A percentile compares a stretch with the other conserved stretches of the same genome.
phyloP scores from a whole-genome alignment of 37 sponge, comb jelly and placozoan genomes.

The Eunapius fragilis region DNA sequence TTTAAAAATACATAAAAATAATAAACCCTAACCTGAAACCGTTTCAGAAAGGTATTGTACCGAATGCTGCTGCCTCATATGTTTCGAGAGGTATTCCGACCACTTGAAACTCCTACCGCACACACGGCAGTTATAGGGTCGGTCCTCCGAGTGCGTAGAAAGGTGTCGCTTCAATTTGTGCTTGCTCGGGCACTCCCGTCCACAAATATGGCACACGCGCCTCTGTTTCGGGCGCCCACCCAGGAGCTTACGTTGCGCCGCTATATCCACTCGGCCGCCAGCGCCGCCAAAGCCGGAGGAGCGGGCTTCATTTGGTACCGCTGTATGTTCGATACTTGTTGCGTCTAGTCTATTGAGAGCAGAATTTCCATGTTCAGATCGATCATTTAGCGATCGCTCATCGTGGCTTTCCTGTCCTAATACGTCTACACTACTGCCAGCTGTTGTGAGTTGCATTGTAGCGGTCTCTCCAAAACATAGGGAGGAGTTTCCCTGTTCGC shows the following conservation, averaged over 20 bases:
- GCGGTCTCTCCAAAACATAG: neutral
- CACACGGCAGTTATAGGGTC: conserved; percentile 57
- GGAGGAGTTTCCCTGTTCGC: neutral
- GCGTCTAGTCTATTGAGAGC: neutral
- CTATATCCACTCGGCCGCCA: conserved; percentile 41
- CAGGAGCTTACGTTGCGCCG: conserved; percentile 22
- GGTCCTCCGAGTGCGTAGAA: conserved; percentile 66
- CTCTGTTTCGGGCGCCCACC: conserved; percentile 28
- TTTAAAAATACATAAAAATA: too few relatives aligned
- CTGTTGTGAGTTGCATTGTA: neutral
- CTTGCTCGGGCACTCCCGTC: conserved; percentile 65
- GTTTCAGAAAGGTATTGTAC: neutral
- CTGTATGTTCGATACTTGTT: conserved; percentile 14
- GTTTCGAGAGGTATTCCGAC: conserved; percentile 74
- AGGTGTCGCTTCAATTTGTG: conserved; percentile 70
- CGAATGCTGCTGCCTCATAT: conserved; percentile 67
- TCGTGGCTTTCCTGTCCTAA: neutral
- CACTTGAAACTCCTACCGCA: conserved; percentile 74
- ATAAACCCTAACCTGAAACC: neutral
- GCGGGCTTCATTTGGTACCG: neutral
- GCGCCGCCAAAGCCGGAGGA: neutral
- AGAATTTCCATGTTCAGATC: neutral
- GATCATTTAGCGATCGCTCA: neutral
- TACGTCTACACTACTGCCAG: neutral
- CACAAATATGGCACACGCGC: conserved; percentile 58